Evolutionary conservation across 2,797 vertebrate species (phyloP), one percentile per base, ranked within the genome.

Genomic region (Onychomys arenicola): DNA sequence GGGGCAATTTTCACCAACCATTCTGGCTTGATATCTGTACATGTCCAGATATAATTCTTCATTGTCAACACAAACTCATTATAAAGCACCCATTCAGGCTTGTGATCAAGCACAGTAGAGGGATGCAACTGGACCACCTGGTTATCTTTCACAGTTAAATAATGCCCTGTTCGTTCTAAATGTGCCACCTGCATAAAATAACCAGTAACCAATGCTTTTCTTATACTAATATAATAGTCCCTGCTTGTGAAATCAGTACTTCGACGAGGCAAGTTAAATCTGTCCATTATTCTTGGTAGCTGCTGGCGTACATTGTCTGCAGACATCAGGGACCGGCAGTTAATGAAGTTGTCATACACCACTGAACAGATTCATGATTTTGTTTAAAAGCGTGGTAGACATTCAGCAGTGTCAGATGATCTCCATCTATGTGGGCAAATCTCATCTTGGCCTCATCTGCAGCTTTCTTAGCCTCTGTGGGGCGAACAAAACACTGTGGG

Each of bases 381-480:
- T 99, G 99, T 99, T 99, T 99, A 99, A 99, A 99, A 98, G 99
- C 99, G 0, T 99, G 99, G 98, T 99, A 99, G 98, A 99, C 99
- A 90, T 99, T 99, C 98, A 99, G 99, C 98, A 99, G 99, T 86
- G 99, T 99, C 99, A 99, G 99, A 99, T 99, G 99, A 99, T 99
- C 99, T 98, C 99, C 99, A 98, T 99, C 99, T 98, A 99, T 99
- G 99, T 99, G 99, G 98, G 99, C 99, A 98, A 99, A 99, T 98
- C 99, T 99, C 99, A 99, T 99, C 99, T 99, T 99, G 99, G 99
- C 99, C 99, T 99, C 99, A 98, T 99, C 99, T 93, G 99, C 99
- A 96, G 99, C 99, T 99, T 99, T 99, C 99, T 99, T 99, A 98
- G 99, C 99, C 99, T 99, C 99, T 98, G 99, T 99, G 98, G 99